Conservation (phyloP, 2,888 invertebrate species). For the Drosophila merina region DNA sequence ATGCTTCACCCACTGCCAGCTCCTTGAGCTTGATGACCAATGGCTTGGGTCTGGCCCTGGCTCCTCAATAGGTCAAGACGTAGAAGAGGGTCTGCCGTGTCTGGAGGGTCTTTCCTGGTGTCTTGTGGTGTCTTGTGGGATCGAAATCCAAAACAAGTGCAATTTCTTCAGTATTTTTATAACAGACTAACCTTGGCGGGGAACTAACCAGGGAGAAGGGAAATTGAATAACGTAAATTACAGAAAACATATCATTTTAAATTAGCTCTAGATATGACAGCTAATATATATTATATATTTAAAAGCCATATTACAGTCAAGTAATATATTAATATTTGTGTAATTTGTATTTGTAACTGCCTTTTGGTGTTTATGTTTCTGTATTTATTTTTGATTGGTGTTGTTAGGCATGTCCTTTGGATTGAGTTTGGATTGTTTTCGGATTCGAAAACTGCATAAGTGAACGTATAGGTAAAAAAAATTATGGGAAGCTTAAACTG, state of each 20-base stretch:
- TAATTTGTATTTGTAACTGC: background rate
- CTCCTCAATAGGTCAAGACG: constrained; percentile 69
- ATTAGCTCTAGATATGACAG: constrained; percentile 53
- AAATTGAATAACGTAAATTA: constrained; percentile 54
- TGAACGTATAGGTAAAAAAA: constrained; percentile 76
- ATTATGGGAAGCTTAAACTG: constrained; percentile 48
- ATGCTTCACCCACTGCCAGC: constrained; percentile 57
- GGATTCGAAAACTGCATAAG: constrained; percentile 76
- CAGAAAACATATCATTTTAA: constrained; percentile 81
- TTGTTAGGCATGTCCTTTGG: constrained; percentile 37
- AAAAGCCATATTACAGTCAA: constrained; percentile 21
- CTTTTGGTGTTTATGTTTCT: constrained; percentile 1
- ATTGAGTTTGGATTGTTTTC: constrained; percentile 45
- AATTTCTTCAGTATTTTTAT: constrained; percentile 77
- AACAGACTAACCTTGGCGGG: constrained; percentile 61
- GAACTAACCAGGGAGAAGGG: constrained; percentile 13
- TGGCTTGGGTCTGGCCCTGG: constrained; percentile 81
- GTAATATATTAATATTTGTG: constrained; percentile 26
- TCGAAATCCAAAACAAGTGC: constrained; percentile 58
- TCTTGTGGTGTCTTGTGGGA: constrained; percentile 30
- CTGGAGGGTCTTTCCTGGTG: too few relatives aligned
- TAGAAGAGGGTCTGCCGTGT: constrained; percentile 20
- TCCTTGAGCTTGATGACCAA: constrained; percentile 80
- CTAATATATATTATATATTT: constrained; percentile 52
- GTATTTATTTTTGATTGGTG: background rate